Conservation (phyloP, 1,140 invertebrate species). For the Trachelipus rathkii region DNA sequence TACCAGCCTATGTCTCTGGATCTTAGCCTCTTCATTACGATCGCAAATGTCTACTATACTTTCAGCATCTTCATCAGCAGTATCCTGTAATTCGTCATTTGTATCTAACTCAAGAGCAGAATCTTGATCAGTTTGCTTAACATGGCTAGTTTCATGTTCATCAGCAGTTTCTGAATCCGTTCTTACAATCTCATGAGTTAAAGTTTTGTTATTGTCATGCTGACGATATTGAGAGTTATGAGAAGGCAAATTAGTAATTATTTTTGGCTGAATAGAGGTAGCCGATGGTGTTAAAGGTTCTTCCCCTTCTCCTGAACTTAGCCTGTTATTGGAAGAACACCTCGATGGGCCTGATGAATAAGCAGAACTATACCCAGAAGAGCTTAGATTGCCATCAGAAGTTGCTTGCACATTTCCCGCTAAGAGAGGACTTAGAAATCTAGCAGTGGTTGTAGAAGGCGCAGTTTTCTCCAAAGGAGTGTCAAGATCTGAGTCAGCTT, state of each 20-base stretch:
- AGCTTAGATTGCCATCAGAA: conserved; percentile 73
- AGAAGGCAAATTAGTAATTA: not conserved
- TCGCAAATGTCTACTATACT: not conserved
- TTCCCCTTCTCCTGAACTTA: conserved; percentile 59
- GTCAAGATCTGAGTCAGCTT: conserved; percentile 67
- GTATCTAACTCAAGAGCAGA: conserved; percentile 38
- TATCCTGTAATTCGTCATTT: conserved; percentile 39
- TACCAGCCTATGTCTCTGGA: conserved; percentile 29
- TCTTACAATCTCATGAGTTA: conserved; percentile 24
- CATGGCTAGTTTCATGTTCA: conserved; percentile 20
- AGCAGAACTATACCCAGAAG: conserved; percentile 76
- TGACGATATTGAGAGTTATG: conserved; percentile 27
- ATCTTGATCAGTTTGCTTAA: conserved; percentile 33
- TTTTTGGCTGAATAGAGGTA: conserved; percentile 24
- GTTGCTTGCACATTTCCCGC: conserved; percentile 64
- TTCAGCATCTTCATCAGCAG: not conserved
- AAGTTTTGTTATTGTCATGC: conserved; percentile 52
- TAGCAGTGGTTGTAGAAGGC: conserved; percentile 57
- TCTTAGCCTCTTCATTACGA: conserved; percentile 27
- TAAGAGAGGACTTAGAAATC: conserved; percentile 69
- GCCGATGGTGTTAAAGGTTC: conserved; percentile 36
- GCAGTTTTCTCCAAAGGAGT: conserved; percentile 46
- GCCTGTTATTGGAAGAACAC: conserved; percentile 69
- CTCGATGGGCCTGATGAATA: conserved; percentile 70
- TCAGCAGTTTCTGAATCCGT: conserved; percentile 38